Base-by-base conservation (phyloP, 2,888 invertebrate genomes). In the Strigamia maritima region DNA sequence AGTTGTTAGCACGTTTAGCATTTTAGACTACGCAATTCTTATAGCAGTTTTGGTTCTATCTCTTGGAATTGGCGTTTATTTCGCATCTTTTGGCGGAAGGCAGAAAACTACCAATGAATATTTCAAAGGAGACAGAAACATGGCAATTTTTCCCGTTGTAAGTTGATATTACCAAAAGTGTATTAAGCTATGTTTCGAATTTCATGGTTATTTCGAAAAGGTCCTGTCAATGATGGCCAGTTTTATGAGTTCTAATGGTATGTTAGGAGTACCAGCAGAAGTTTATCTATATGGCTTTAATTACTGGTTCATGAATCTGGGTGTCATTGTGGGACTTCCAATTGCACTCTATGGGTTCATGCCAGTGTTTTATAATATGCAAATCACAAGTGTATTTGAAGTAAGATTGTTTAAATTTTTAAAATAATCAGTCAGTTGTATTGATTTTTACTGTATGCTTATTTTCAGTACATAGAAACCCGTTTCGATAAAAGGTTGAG, bases 81-180 rank as follows among this genome's bases (percentile, higher is more conserved):
- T 40, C 19, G 79, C 49, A 24, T 79, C 19, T 44, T 75, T 75
- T 24, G 79, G 79, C 22, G 79, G 75, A 26, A 79, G 44, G 44
- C 79, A 79, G 40, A 79, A 54, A 75, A 75, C 79, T 10, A 79
- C 79, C n/a, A 44, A 60, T n/a, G 79, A 79, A 75, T 79, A 79
- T n/a, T 79, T 79, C 44, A 70, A 44, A 54, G 79, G 79, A 26
- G 40, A 54, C 24, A 74, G 75, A 24, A 31, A 70, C 10, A 79
- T 79, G 79, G 2, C 12, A 14, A 7, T 38, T 19, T 40, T 79
- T 38, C 79, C 79, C 6, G 75, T 79, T 31, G 79, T 79, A 28
- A 70, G 70, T 54, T 19, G 19, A 1, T 2, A 35, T 6, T 35
- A 35, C 6, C 10, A 35, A 35, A 35, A 31, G 31, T n/a, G n/a